These are phyloP conservation scores for Mizuhopecten yessoensis DNA, from an alignment of 1,140 invertebrate genomes.

Conservation along the genomic window DNA sequence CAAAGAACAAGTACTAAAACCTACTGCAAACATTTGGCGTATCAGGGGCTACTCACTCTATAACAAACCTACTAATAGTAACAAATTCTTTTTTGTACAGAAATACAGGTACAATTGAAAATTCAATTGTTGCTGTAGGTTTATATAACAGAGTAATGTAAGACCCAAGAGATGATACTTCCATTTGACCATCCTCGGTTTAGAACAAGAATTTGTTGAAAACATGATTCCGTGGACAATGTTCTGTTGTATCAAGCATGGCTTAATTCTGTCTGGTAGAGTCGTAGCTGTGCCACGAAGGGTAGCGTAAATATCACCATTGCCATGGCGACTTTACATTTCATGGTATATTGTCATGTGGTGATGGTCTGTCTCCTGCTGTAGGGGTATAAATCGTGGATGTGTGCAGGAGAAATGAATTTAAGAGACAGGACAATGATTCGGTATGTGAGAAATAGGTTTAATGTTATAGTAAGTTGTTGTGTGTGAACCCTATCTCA, in stretches of 20 bases:
- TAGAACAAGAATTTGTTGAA: no score
- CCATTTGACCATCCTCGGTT: no score
- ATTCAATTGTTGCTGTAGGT: no score
- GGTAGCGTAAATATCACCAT: not conserved
- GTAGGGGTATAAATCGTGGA: conserved; percentile 26
- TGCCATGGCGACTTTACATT: conserved; percentile 5
- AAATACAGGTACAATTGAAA: no score
- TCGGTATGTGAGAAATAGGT: not conserved
- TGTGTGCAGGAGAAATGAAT: conserved; percentile 30
- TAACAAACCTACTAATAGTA: no score
- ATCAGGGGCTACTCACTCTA: no score
- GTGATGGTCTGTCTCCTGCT: not conserved
- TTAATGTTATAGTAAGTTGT: not conserved
- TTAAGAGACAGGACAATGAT: not conserved
- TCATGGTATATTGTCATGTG: not conserved
- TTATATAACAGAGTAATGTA: no score
- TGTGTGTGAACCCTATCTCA: not conserved
- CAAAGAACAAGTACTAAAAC: no score
- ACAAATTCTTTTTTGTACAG: no score
- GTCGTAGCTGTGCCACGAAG: no score
- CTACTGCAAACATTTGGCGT: no score
- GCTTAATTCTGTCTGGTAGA: conserved; percentile 19
- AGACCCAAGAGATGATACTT: no score
- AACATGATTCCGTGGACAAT: not conserved
- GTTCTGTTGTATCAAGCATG: not conserved